Conservation (phyloP, 2,113 vertebrate species). For the Aspiorhynchus laticeps region DNA sequence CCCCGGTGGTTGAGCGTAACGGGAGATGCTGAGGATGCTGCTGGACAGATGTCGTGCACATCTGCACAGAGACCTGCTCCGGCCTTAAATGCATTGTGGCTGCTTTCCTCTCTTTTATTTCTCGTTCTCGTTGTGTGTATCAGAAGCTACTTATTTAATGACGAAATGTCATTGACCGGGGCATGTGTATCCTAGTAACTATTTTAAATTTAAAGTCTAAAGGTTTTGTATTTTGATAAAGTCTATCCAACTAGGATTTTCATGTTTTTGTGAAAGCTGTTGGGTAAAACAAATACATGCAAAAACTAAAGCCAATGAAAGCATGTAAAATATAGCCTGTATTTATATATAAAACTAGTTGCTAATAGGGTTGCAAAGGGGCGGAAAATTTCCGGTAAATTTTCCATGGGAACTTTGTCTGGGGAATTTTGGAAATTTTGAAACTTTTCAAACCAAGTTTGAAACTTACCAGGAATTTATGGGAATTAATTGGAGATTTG, state of each 20-base stretch:
- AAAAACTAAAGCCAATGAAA: neutral
- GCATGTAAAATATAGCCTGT: too few relatives aligned
- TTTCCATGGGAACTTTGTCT: too few relatives aligned
- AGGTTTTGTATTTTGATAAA: neutral
- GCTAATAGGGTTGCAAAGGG: too few relatives aligned
- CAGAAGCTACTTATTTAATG: neutral
- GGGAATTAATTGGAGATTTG: too few relatives aligned
- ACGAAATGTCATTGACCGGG: neutral
- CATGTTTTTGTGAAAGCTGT: neutral
- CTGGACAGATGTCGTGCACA: constrained; percentile 48
- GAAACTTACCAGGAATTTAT: too few relatives aligned
- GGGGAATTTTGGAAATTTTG: too few relatives aligned
- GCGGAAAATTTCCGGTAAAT: too few relatives aligned
- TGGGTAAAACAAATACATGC: neutral
- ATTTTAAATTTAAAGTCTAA: neutral
- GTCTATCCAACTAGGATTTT: neutral
- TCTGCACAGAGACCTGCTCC: constrained; percentile 40
- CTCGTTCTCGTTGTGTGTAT: neutral
- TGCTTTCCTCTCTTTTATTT: neutral
- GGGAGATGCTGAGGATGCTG: constrained; percentile 31
- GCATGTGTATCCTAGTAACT: neutral
- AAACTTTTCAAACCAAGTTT: too few relatives aligned
- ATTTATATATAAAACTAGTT: too few relatives aligned
- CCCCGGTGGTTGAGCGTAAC: neutral
- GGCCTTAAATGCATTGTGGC: neutral